phyloP scores from a whole-genome alignment of 2,113 vertebrate genomes.

The Vireo altiloquus region DNA sequence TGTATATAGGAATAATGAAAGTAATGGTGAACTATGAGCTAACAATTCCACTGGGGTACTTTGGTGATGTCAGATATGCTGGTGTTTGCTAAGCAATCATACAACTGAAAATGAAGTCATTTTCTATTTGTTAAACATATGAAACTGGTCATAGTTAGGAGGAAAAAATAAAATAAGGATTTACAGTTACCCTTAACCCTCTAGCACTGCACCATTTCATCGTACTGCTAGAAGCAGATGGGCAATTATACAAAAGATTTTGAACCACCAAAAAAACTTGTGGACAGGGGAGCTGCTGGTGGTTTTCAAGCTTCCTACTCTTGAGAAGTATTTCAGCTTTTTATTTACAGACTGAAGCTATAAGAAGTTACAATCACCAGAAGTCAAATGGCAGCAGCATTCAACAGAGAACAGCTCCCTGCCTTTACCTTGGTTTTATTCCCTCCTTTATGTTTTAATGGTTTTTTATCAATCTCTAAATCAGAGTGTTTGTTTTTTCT shows the following conservation, averaged over 20 bases:
- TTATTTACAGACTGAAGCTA: not conserved
- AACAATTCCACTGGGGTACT: not conserved
- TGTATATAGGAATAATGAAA: not conserved
- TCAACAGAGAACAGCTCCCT: not conserved
- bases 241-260: not conserved
- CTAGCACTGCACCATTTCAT: not conserved
- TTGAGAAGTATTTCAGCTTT: not conserved
- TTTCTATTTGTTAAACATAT: not conserved
- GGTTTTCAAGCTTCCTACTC: not conserved
- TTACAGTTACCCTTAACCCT: not conserved
- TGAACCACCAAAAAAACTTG: not conserved
- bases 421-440: not conserved
- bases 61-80: accelerated
- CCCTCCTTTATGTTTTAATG: not conserved
- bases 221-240: not conserved
- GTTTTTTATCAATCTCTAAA: not conserved
- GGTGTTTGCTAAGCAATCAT: not conserved
- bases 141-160: not conserved
- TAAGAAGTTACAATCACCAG: not conserved
- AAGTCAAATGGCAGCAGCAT: not conserved
- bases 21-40: not conserved
- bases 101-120: not conserved
- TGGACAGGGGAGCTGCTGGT: not conserved
- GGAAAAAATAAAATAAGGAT: not conserved
- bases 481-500: not conserved